A percentile compares a stretch with the other conserved stretches of the same genome.
phyloP scores from a whole-genome alignment of 2,888 invertebrate genomes.

The Protonemura montana region DNA sequence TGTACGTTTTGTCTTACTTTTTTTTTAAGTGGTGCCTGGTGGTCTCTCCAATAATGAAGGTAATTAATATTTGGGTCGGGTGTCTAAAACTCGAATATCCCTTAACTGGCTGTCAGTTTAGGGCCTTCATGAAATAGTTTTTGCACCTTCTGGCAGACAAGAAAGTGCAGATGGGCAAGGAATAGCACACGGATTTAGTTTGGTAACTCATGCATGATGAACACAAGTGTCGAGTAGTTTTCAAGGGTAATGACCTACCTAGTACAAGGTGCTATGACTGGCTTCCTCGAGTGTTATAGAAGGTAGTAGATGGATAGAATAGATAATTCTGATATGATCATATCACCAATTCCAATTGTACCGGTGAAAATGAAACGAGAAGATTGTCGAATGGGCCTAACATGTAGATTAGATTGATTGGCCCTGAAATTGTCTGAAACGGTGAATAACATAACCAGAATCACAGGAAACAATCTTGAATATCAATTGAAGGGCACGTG shows the following conservation, averaged over 20 bases:
- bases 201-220: constrained; percentile 14
- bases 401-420: not conserved
- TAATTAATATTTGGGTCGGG: constrained; percentile 7
- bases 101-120: not conserved
- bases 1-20: not conserved
- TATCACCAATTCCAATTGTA: not conserved
- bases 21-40: not conserved
- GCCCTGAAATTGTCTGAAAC: not conserved
- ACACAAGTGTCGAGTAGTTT: constrained; percentile 15
- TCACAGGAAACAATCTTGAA: constrained; percentile 7
- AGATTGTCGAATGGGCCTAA: too few relatives aligned
- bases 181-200: constrained; percentile 7
- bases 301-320: not conserved
- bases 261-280: not conserved
- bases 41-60: not conserved
- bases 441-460: not conserved
- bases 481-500: not conserved
- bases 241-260: constrained; percentile 31
- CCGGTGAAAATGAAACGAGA: not conserved
- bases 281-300: constrained; percentile 8
- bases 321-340: not conserved
- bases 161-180: not conserved
- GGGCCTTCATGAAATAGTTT: not conserved
- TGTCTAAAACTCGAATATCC: not conserved
- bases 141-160: not conserved